These are phyloP conservation scores for Lagopus muta DNA, from an alignment of 2,113 vertebrate species.

Conservation along the genomic window DNA sequence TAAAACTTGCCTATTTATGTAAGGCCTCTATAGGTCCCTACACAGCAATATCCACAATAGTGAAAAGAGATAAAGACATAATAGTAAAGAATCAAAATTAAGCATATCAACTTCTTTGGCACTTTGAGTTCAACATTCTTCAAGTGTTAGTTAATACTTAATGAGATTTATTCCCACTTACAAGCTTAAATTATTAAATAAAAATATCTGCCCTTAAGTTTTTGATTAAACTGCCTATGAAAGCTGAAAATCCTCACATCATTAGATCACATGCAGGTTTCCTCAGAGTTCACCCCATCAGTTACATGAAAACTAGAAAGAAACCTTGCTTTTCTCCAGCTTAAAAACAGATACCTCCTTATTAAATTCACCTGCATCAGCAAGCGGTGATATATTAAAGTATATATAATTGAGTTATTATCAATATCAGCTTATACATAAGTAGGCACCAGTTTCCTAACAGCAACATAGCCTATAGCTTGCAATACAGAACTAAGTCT, in stretches of 20 bases:
- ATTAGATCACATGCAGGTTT: background rate
- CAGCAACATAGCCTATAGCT: background rate
- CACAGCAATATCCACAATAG: background rate
- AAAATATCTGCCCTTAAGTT: rapidly evolving
- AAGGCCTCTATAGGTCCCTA: background rate
- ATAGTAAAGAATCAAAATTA: background rate
- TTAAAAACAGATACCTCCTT: background rate
- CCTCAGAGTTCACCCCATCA: background rate
- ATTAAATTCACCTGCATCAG: background rate
- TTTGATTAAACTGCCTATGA: background rate
- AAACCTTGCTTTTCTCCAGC: background rate
- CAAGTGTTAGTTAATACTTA: background rate
- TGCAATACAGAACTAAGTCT: background rate
- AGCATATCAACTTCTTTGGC: background rate
- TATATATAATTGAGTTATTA: background rate
- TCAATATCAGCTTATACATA: background rate
- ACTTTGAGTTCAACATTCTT: background rate
- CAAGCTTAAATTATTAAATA: background rate
- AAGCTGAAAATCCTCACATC: background rate
- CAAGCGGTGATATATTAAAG: background rate
- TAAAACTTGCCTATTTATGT: background rate
- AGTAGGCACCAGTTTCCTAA: background rate
- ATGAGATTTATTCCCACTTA: background rate
- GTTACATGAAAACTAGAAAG: background rate
- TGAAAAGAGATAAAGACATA: background rate